Evolutionary conservation across 2,113 vertebrate genomes (phyloP).

Genomic region (Orthochromis malagaraziensis): DNA sequence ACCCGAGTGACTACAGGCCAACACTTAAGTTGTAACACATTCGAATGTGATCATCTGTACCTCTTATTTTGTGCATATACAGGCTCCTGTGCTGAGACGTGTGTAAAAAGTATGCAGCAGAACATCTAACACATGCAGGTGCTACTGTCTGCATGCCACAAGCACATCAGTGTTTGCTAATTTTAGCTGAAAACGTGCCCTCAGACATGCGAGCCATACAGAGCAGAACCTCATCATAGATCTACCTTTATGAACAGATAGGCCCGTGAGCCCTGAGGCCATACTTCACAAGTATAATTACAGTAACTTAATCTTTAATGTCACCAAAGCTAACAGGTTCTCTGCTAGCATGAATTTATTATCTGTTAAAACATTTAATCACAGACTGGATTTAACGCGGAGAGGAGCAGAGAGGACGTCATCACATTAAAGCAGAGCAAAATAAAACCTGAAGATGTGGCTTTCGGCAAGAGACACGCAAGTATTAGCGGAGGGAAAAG

Average conservation of each 20-base stretch:
- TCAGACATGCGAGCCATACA: background rate
- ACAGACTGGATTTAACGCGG: background rate
- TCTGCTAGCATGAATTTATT: background rate
- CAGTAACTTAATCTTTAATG: slow-evolving; percentile 1
- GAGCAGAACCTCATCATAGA: background rate
- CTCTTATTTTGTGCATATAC: background rate
- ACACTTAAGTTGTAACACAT: background rate
- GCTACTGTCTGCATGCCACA: background rate
- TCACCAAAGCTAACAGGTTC: background rate
- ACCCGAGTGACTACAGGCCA: background rate
- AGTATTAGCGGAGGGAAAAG: background rate
- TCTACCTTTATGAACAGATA: background rate
- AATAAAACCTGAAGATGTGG: background rate
- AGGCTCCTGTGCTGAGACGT: rapidly evolving
- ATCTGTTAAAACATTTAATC: background rate
- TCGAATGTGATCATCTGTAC: background rate
- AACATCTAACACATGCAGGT: background rate
- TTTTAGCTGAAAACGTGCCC: background rate
- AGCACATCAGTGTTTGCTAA: background rate
- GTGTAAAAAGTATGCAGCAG: background rate
- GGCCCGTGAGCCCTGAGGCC: background rate
- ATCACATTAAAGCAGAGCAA: background rate
- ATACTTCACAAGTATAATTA: background rate
- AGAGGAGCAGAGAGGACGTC: background rate
- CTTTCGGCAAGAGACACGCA: background rate